These are phyloP conservation scores for Meiosimyza decipiens DNA, from an alignment of 2,888 invertebrate species.

Conservation along the genomic window DNA sequence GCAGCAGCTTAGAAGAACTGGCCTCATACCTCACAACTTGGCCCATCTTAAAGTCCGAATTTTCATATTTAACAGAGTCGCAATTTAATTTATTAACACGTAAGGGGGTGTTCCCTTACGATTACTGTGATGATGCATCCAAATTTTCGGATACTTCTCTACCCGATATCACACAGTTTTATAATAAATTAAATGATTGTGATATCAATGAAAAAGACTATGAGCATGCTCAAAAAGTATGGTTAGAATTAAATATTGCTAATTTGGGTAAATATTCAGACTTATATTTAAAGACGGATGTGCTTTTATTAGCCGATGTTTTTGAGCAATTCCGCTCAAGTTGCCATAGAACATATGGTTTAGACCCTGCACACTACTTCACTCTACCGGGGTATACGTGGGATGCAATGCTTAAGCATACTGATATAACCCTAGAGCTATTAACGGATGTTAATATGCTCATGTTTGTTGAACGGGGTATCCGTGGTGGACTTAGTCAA, in stretches of 20 bases:
- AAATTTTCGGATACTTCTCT: neutral
- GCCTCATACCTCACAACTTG: neutral
- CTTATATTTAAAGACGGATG: constrained; percentile 25
- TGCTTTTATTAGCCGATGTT: constrained; percentile 26
- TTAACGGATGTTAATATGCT: neutral
- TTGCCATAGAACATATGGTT: constrained; percentile 14
- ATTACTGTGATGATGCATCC: neutral
- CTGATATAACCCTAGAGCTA: constrained; percentile 1
- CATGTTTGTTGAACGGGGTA: neutral
- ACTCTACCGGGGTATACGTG: neutral
- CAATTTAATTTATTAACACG: constrained; percentile 12
- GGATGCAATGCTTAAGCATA: constrained; percentile 5
- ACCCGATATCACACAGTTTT: neutral
- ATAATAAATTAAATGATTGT: neutral
- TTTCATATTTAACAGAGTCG: neutral
- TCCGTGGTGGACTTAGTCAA: neutral
- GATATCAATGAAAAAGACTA: neutral
- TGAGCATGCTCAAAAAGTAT: neutral
- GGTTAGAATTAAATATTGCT: neutral
- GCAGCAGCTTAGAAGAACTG: neutral
- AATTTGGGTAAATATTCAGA: constrained; percentile 17
- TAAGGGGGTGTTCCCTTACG: constrained; percentile 3
- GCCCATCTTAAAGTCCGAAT: neutral
- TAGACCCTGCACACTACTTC: constrained; percentile 4
- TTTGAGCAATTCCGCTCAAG: constrained; percentile 21